Base-by-base conservation (phyloP, 2,797 vertebrate genomes). In the Nannoperca obscura region DNA sequence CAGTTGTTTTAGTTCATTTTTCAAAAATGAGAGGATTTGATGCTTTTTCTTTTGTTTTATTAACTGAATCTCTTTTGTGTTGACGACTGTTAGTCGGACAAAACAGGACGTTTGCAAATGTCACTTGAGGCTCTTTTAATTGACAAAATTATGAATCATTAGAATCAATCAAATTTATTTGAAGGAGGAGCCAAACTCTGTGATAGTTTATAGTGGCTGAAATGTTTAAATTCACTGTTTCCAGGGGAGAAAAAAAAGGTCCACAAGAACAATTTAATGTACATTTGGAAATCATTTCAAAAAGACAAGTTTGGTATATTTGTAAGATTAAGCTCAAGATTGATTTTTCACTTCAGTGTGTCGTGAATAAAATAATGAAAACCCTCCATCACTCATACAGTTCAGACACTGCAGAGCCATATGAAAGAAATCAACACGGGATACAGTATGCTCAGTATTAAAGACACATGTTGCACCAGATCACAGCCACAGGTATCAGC, bases 381-480 rank as follows among this genome's bases (percentile, higher is more conserved):
- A 27, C 50, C 62, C 11, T 67, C 14, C 53, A 49, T 57, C 42
- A 14, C 74, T 57, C 46, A 17, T 61, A 52, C 57, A n/a, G 17
- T 47, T 66, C 52, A 14, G 42, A 81, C 5, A 47, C 38, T 14
- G 54, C 5, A 3, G 61, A 54, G 0, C 20, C 81, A 66, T 72
- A 52, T 82, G 78, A 80, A 72, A 78, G 76, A 59, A 76, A 72
- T 84, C 70, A 60, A 30, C 60, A 20, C 47, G 19, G 57, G 61
- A 60, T 57, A 55, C 47, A 47, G 27, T 55, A 2, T 47, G 22
- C 5, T 73, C 59, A 30, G 15, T 8, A 88, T 86, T 52, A 66
- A 66, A 80, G 57, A 75, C 79, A 86, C 0, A 10, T 80, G 84
- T 42, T 72, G 20, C 50, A 24, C 27, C 75, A 58, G n/a, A 50